Evolutionary conservation across 2,797 vertebrate species (phyloP), one percentile per base, ranked within the genome.

Genomic region (Threskiornis aethiopicus): DNA sequence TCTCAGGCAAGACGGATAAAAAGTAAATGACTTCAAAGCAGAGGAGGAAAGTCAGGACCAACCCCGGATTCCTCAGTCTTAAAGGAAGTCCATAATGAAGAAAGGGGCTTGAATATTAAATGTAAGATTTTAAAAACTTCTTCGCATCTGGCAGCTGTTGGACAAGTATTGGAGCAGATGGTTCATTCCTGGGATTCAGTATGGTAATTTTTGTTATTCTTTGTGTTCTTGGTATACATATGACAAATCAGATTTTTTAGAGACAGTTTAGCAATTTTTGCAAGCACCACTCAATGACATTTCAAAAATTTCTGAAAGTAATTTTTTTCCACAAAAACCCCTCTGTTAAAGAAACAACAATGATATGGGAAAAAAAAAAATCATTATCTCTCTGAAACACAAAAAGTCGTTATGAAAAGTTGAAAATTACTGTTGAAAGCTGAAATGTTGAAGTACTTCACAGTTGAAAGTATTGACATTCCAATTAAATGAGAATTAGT

Each of bases 1-100:
- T 98, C 98, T 98, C 89, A 84, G 95, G 96, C 96, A 97, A 97
- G 98, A 97, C 97, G 98, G 98, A 99, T 98, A 98, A 98, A 95
- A 98, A 97, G 96, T 91, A 97, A 97, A 98, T 97, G 90, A 97
- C 98, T 99, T 98, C 98, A 98, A 98, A 98, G 98, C 96, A 97
- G 96, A 73, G 71, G 91, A 91, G 65, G 16, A 93, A 95, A 97
- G 87, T 85, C 93, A 93, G 85, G 81, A 94, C 49, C 35, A 75
- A 14, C 21, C 42, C 31, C 69, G 37, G 51, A 70, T 90, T 91
- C 80, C 64, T 95, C 51, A 71, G 22, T 77, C 83, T 94, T 73
- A 42, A 83, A 84, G 69, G 59, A 37, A 51, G 81, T 44, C 58
- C 25, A 33, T 59, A 89, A 84, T n/a, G 65, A 94, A 97, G 72